Conservation (phyloP, 2,888 invertebrate genomes). For the Meteorus cinctellus region DNA sequence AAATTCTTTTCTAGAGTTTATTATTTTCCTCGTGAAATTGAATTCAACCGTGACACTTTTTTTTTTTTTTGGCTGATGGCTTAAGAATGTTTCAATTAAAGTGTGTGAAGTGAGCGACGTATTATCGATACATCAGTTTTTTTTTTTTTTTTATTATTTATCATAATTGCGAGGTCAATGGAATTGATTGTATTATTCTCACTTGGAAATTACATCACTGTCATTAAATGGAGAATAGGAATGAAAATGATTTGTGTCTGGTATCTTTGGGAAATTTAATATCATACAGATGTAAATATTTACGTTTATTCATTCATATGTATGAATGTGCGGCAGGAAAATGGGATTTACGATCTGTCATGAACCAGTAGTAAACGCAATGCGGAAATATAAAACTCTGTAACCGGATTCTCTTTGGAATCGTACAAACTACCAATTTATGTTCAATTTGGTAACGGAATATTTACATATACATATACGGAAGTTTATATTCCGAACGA, state of each 20-base stretch:
- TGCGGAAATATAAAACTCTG: slow-evolving; percentile 63
- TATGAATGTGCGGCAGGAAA: slow-evolving; percentile 21
- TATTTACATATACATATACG: background rate
- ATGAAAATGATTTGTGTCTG: too few species aligned
- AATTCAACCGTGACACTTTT: too few species aligned
- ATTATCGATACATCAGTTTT: too few species aligned
- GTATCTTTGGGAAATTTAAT: too few species aligned
- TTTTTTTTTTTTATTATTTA: too few species aligned
- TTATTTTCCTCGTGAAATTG: background rate
- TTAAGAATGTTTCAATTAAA: too few species aligned
- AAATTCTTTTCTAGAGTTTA: background rate
- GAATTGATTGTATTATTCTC: too few species aligned
- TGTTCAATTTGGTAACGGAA: background rate
- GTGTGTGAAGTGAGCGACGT: too few species aligned
- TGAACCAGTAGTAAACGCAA: slow-evolving; percentile 59
- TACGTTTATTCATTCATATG: background rate
- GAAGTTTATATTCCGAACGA: background rate
- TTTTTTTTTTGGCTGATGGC: too few species aligned
- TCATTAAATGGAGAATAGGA: too few species aligned
- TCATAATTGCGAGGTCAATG: too few species aligned
- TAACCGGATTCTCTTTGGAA: slow-evolving; percentile 63
- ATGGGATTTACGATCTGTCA: slow-evolving; percentile 46
- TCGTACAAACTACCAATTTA: slow-evolving; percentile 54
- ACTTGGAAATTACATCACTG: too few species aligned
- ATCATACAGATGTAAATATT: background rate